A percentile compares a stretch with the other conserved stretches of the same genome.
Conservation (phyloP, 2,888 invertebrate species). For the Callinectes sapidus region DNA sequence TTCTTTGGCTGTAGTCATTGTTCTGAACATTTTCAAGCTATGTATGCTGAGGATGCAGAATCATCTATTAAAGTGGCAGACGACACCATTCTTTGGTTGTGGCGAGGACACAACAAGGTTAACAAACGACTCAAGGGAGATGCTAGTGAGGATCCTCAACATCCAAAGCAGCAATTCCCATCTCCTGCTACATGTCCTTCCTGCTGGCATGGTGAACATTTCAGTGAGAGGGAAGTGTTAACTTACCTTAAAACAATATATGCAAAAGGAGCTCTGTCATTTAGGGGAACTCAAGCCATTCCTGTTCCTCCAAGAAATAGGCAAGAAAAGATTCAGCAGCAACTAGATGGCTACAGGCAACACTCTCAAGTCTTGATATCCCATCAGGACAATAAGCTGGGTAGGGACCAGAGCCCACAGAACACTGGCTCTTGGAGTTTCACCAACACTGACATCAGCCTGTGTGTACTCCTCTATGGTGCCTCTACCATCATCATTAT, state of each 20-base stretch:
- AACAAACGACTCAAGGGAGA: slow-evolving; percentile 92
- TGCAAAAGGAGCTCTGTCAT: slow-evolving; percentile 64
- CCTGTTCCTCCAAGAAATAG: slow-evolving; percentile 40
- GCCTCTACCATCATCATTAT: slow-evolving; percentile 68
- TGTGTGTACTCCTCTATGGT: slow-evolving; percentile 69
- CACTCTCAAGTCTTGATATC: not conserved
- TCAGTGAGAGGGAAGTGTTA: slow-evolving; percentile 56
- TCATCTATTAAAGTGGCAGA: slow-evolving; percentile 83
- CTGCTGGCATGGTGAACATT: slow-evolving; percentile 80
- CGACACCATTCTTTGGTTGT: slow-evolving; percentile 91
- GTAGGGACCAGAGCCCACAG: not conserved
- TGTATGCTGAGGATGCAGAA: slow-evolving; percentile 85
- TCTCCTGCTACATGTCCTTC: slow-evolving; percentile 81
- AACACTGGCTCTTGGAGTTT: slow-evolving; percentile 54
- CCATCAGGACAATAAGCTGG: not conserved
- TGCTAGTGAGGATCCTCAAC: slow-evolving; percentile 90
- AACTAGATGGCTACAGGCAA: slow-evolving; percentile 25
- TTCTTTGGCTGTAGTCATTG: slow-evolving; percentile 97
- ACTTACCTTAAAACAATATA: slow-evolving; percentile 65
- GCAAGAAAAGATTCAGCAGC: slow-evolving; percentile 53
- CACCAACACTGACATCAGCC: slow-evolving; percentile 68
- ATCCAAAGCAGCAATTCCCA: slow-evolving; percentile 94
- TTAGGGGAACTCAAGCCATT: slow-evolving; percentile 54
- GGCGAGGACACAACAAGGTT: slow-evolving; percentile 95
- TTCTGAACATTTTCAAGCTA: slow-evolving; percentile 89